phyloP scores from a whole-genome alignment of 2,113 vertebrate species.

The Microcebus tavaratra region DNA sequence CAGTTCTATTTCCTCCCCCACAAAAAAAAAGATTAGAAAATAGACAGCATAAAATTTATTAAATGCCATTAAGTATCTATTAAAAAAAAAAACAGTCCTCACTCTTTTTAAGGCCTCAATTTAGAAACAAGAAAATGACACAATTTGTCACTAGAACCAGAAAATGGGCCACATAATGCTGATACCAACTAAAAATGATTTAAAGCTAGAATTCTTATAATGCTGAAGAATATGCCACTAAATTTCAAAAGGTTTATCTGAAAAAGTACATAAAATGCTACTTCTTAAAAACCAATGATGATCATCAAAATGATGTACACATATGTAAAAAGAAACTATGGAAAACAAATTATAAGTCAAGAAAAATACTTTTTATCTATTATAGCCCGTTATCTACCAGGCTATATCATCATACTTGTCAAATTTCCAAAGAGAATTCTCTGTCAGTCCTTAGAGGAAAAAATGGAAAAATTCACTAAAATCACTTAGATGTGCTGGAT shows the following conservation, averaged over 20 bases:
- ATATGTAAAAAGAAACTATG: background rate
- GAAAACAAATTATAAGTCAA: background rate
- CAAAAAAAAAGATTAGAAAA: background rate
- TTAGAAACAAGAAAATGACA: background rate
- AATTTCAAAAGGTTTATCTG: background rate
- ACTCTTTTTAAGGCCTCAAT: background rate
- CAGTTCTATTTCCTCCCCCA: background rate
- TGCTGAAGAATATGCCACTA: background rate
- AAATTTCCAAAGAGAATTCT: constrained; percentile 3
- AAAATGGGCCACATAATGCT: background rate
- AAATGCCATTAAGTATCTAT: constrained; percentile 2
- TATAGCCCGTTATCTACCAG: background rate
- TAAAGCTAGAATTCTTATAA: background rate
- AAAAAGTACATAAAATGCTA: background rate
- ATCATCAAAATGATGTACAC: background rate
- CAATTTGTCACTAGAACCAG: background rate
- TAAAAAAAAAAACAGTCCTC: background rate
- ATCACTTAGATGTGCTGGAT: background rate
- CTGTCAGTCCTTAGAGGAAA: background rate
- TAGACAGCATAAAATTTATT: background rate
- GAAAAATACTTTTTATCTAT: background rate
- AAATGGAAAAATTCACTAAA: constrained; percentile 23
- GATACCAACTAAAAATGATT: background rate
- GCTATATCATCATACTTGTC: background rate
- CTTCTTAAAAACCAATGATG: background rate